Base-by-base conservation (phyloP, 2,113 vertebrate species). In the Parotia lawesii region DNA sequence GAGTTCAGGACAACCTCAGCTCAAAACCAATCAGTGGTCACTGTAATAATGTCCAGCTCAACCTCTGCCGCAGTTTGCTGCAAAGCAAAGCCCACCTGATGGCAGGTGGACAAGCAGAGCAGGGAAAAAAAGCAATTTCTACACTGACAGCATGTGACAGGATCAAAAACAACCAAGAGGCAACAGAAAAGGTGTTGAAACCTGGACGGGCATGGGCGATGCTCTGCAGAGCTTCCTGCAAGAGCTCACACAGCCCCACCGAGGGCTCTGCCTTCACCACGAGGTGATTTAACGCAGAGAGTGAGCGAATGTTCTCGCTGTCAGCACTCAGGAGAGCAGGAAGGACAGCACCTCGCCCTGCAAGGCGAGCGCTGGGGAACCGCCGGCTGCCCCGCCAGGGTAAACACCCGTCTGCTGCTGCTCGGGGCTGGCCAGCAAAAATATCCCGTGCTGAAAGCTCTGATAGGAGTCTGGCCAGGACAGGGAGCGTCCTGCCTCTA, bases 371-470 rank as follows among this genome's bases (percentile, higher is more conserved):
- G 3, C 15, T 19, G 5, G 72, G 76, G 83, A 35, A 47, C 64
- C 0, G 8, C 71, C 11, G 20, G 23, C 8, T 15, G 29, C 33
- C 75, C 72, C 6, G 87, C 81, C 93, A 94, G 93, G 65, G 80
- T 72, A 95, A 95, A 92, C 60, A 90, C 13, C 1, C 67, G 6
- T 11, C 5, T 13, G 75, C 66, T 31, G 85, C 82, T 31, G 91
- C 88, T 72, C 40, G 0, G 27, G 78, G 48, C 90, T 40, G 75
- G 93, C 91, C 94, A 94, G 89, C 17, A 64, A 82, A 92, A 80
- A 94, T 25, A 92, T 62, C 89, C 93, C 79, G 15, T 31, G 88
- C 79, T 93, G 95, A 93, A 94, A 91, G 95, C 85, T 64, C 8
- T 5, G 91, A 93, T 79, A 93, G 35, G 86, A 70, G 86, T 4